Evolutionary conservation across 2,113 vertebrate species (phyloP), one percentile per base, ranked within the genome.

Genomic region (Neoarius graeffei): DNA sequence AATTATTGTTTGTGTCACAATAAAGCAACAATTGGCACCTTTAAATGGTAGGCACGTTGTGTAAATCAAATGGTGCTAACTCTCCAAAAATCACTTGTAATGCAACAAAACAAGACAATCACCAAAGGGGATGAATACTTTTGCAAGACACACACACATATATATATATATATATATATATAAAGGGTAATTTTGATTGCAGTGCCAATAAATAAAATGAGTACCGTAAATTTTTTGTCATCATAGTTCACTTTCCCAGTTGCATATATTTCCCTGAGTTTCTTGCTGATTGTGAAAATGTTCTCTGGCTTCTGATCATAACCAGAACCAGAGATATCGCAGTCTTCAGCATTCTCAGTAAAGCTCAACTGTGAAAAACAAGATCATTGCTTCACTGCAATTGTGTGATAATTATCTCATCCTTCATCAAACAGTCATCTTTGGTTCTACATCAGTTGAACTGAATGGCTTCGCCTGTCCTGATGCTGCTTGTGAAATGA

Each of bases 231-330:
- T 11, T 11, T 64, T 15, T 42, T 66, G 42, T 66, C 1, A 13
- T 85, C 85, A 27, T 82, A 90, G 42, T 88, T 67, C n/a, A 83
- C 67, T 67, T 67, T 81, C 15, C 76, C 25, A 52, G 35, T 60
- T 13, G 54, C 87, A 35, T n/a, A 5, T 13, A 89, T n/a, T 9
- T 66, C n/a, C 7, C 69, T 81, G 0, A 5, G 27, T 2, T 1
- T 1, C 7, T 15, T 8, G n/a, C 73, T 5, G 1, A 90, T 73
- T 0, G 20, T 0, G 2, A 90, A 54, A 64, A 89, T 13, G n/a
- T 30, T 71, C 81, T 30, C 19, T 73, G 89, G 89, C 0, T 89
- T 59, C 71, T 87, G 0, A 25, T 88, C 56, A 14, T 82, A 4
- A 7, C 89, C 89, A 7, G 77, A 71, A 59, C 89, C 89, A 23